phyloP scores from a whole-genome alignment of 2,797 vertebrate species.

The Chelon labrosus region DNA sequence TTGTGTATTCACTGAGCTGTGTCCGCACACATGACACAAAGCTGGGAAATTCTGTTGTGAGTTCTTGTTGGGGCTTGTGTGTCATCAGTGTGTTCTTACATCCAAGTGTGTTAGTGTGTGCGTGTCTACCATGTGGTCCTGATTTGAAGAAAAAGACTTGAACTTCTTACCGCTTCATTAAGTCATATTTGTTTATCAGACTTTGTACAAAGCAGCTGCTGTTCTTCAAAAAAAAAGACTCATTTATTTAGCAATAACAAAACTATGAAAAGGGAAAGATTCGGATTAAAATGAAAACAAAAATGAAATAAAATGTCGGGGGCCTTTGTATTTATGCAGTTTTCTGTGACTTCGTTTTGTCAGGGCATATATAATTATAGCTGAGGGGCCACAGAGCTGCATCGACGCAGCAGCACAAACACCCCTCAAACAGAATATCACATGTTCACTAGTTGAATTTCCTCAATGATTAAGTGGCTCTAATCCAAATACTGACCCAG shows the following conservation, averaged over 20 bases:
- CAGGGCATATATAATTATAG: neutral
- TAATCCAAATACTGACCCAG: neutral
- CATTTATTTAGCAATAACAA: conserved; percentile 18
- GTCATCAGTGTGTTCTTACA: conserved; percentile 45
- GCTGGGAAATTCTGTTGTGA: conserved; percentile 25
- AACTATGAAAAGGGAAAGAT: neutral
- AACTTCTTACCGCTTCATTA: conserved; percentile 76
- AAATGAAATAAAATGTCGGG: neutral
- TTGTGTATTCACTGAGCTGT: conserved; percentile 37
- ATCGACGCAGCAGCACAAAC: conserved; percentile 7
- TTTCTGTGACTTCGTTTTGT: conserved; percentile 8
- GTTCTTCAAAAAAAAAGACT: conserved; percentile 44
- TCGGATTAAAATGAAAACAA: neutral
- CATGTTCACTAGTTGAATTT: conserved; percentile 1
- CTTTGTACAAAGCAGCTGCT: conserved; percentile 64
- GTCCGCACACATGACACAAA: conserved; percentile 43
- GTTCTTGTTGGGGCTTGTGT: conserved; percentile 42
- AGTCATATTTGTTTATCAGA: conserved; percentile 80
- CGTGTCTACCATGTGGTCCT: conserved; percentile 76
- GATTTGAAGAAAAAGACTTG: conserved; percentile 78
- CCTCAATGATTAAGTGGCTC: neutral
- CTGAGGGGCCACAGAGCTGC: neutral
- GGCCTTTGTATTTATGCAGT: neutral
- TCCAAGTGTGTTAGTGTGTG: conserved; percentile 37
- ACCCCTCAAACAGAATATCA: neutral